A percentile compares a stretch with the other conserved stretches of the same genome.
Conservation (phyloP, 23 tunicate genomes). For the Halocynthia roretzi region DNA sequence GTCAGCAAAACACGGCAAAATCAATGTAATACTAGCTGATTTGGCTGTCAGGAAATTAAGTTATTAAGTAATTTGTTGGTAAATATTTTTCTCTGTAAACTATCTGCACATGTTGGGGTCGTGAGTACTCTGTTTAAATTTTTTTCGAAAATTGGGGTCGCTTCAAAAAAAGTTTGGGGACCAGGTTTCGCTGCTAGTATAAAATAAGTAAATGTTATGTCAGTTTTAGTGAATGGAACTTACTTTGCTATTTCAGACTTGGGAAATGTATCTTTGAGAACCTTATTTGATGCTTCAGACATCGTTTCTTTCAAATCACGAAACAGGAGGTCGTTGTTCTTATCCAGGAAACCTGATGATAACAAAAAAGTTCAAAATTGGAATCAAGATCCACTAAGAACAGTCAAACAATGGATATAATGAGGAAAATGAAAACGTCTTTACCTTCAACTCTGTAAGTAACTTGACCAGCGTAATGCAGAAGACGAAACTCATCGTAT, state of each 20-base stretch:
- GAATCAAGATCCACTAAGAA: neutral
- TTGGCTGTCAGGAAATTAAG: no score
- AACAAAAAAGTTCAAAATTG: neutral
- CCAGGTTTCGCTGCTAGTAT: no score
- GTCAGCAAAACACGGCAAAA: no score
- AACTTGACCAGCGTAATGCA: conserved; percentile 91
- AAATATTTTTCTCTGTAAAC: no score
- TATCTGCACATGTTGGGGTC: no score
- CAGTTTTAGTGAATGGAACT: neutral
- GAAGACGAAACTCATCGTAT: conserved; percentile 77
- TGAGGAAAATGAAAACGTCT: neutral
- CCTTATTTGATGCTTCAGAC: conserved; percentile 63
- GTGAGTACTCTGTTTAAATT: no score
- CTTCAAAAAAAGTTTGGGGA: no score
- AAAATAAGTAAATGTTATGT: no score
- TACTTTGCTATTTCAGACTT: conserved; percentile 64
- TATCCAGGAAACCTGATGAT: conserved; percentile 81
- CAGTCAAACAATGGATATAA: neutral
- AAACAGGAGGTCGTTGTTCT: conserved; percentile 85
- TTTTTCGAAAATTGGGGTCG: no score
- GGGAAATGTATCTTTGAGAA: conserved; percentile 50
- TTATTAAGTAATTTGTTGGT: no score
- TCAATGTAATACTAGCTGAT: no score
- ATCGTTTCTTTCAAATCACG: conserved; percentile 87
- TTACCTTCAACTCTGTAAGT: conserved; percentile 82